Base-by-base conservation (phyloP, 2,888 invertebrate species). In the Hanleya hanleyi region DNA sequence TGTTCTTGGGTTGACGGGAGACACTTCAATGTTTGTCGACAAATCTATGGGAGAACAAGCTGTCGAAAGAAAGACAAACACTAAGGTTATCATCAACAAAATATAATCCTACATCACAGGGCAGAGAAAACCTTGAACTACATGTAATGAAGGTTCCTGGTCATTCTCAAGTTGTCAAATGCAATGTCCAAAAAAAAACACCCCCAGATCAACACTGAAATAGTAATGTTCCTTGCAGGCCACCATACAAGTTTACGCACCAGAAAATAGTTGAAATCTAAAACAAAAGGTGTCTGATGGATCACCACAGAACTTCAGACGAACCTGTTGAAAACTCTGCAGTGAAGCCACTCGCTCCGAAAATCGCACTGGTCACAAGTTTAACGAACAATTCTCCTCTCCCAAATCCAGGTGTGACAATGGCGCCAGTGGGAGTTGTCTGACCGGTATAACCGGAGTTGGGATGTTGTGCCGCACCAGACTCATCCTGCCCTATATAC, bases 341-440 rank as follows among this genome's bases (percentile, higher is more conserved):
- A 1, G 22, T 68, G 67, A 84, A 85, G 37, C 85, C 85, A 6
- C 29, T 64, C 0, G 61, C 62, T 22, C 75, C 69, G 0, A 74
- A 77, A 4, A 78, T 65, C 7, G 81, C 85, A 73, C 83, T 80
- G 7, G 83, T 83, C 0, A 47, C 75, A 57, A 85, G 73, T n/a
- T 50, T 51, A 6, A 85, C 15, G 26, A 68, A 74, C 15, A 84
- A 29, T 32, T 29, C 22, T 15, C 57, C 57, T 32, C 29, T 22
- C 2, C 70, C 65, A 1, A 75, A 73, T 9, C 67, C 62, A 5
- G 22, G 18, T 1, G 83, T 77, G 32, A 68, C 68, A 1, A 80
- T 35, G 1, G 67, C 51, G 18, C 61, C 15, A 1, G 81, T 81
- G 1, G 71, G 6, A 7, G 22, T 38, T n/a, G n/a, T 57, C 32